Evolutionary conservation across 2,113 vertebrate genomes (phyloP).

Genomic region (Mustelus asterias): DNA sequence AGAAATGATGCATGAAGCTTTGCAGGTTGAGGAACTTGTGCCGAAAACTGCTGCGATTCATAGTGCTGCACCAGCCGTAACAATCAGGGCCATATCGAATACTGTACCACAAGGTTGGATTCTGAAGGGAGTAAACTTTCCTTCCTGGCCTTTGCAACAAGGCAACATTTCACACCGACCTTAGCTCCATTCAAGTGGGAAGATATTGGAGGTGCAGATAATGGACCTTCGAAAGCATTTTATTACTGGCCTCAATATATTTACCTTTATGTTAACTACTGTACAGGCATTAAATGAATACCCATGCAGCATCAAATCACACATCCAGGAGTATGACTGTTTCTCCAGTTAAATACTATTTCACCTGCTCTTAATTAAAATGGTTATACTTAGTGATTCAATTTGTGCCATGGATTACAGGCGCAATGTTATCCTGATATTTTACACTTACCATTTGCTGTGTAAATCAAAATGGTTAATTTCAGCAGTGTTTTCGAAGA

Average conservation of each 20-base stretch:
- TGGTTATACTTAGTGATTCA: constrained; percentile 18
- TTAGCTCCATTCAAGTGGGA: not conserved
- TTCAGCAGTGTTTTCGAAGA: not conserved
- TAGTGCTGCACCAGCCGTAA: not conserved
- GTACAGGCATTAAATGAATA: not conserved
- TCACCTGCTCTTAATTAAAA: constrained; percentile 19
- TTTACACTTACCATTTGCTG: not conserved
- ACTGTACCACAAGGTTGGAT: not conserved
- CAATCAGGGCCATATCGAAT: not conserved
- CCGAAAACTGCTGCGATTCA: not conserved
- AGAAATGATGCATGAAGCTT: not conserved
- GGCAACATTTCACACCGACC: not conserved
- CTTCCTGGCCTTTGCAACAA: not conserved
- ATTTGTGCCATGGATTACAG: not conserved
- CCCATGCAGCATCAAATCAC: not conserved
- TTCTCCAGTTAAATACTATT: constrained; percentile 15
- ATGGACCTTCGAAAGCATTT: not conserved
- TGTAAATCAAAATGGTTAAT: not conserved
- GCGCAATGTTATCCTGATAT: not conserved
- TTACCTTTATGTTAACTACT: not conserved
- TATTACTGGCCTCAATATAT: not conserved
- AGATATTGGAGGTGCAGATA: not conserved
- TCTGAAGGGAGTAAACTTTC: not conserved
- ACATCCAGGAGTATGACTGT: not conserved
- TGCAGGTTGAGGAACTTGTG: not conserved